Conservation (phyloP, 2,113 vertebrate species). For the Tragelaphus scriptus region DNA sequence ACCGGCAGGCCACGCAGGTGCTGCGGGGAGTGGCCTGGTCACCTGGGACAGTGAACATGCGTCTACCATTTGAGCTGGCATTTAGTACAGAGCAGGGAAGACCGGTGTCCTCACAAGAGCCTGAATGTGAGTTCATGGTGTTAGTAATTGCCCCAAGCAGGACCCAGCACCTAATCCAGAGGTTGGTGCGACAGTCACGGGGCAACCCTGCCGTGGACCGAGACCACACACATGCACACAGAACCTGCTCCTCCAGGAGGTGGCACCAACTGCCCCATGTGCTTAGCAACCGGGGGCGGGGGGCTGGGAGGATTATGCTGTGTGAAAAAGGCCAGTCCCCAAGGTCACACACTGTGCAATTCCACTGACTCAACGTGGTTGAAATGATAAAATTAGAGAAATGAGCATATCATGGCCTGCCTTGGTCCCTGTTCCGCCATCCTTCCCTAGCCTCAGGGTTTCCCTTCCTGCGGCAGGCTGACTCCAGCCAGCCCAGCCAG, state of each 20-base stretch:
- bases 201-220: fast-evolving
- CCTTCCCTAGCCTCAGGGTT: neutral
- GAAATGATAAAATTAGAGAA: neutral
- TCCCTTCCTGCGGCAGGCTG: neutral
- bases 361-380: neutral
- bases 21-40: neutral
- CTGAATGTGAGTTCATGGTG: neutral
- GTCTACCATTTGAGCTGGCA: neutral
- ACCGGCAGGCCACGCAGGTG: fast-evolving
- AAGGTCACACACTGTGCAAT: neutral
- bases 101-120: neutral
- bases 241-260: neutral
- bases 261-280: neutral
- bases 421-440: neutral
- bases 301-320: neutral
- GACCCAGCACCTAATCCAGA: neutral
- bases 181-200: fast-evolving
- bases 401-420: neutral
- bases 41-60: neutral
- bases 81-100: neutral
- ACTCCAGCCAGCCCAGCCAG: neutral
- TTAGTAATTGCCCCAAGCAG: neutral
- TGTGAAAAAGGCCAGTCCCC: neutral
- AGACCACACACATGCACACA: fast-evolving
- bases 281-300: fast-evolving